Evolutionary conservation across 2,797 vertebrate species (phyloP).

Genomic region (Pangasius larnaudii): DNA sequence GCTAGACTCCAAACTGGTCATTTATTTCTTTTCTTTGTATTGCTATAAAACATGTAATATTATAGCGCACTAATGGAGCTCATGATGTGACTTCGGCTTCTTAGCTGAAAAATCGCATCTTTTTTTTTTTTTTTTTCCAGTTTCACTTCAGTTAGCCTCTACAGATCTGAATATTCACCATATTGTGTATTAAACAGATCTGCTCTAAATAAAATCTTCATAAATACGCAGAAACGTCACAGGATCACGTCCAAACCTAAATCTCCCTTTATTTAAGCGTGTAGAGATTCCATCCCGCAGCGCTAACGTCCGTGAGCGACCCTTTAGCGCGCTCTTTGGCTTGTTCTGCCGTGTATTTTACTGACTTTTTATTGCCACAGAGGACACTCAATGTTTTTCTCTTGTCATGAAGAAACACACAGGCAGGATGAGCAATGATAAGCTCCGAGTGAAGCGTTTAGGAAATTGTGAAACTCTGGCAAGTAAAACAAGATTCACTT

Average conservation of each 20-base stretch:
- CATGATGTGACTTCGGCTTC: not conserved
- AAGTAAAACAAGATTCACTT: not conserved
- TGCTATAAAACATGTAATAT: not conserved
- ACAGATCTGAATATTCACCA: not conserved
- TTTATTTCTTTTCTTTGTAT: not conserved
- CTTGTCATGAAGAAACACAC: not conserved
- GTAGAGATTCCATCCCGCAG: not conserved
- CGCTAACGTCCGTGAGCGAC: not conserved
- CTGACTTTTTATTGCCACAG: not conserved
- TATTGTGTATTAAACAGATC: not conserved
- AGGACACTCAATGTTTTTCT: conserved; percentile 6
- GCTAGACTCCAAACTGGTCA: too few relatives aligned
- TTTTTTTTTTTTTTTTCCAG: not conserved
- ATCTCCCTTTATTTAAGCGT: not conserved
- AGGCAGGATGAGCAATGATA: not conserved
- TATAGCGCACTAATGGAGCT: not conserved
- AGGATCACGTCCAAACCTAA: not conserved
- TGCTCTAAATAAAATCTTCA: not conserved
- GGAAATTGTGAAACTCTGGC: not conserved
- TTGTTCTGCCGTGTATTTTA: not conserved
- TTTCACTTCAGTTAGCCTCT: not conserved
- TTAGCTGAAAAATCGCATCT: not conserved
- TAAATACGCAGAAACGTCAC: not conserved
- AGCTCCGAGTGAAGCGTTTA: not conserved
- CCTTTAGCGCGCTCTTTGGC: not conserved